Conservation (phyloP, 2,888 invertebrate species). For the Phorcus lineatus region DNA sequence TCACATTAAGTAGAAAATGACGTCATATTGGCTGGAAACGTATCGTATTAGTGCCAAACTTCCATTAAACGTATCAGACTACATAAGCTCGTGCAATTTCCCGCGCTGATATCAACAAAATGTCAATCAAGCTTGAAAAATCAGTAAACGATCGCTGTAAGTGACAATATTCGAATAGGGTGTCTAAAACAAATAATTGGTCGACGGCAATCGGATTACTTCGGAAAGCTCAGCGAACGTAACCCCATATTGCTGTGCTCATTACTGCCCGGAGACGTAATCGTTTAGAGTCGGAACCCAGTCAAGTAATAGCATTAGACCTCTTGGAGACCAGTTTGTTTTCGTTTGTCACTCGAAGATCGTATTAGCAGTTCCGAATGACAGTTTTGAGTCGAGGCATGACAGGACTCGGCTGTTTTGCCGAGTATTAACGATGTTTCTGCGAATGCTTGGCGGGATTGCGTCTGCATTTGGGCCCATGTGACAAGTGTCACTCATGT, state of each 20-base stretch:
- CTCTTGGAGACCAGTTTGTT: neutral
- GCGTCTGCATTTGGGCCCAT: neutral
- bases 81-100: neutral
- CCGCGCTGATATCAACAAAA: neutral
- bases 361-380: conserved; percentile 7
- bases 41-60: conserved; percentile 1
- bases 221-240: neutral
- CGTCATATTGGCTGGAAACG: neutral
- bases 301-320: neutral
- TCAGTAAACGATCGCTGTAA: neutral
- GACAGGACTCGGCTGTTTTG: neutral
- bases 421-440: neutral
- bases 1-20: too few species aligned
- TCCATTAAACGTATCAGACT: neutral
- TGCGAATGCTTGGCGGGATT: neutral
- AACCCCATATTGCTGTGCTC: neutral
- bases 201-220: neutral
- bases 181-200: conserved; percentile 11
- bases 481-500: neutral
- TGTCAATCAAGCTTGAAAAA: conserved; percentile 9
- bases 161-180: neutral
- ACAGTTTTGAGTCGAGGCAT: neutral
- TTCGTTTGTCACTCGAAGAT: conserved; percentile 4
- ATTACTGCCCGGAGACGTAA: neutral
- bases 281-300: neutral